Base-by-base conservation (phyloP, 2,113 vertebrate genomes). In the Pontoporia blainvillei region DNA sequence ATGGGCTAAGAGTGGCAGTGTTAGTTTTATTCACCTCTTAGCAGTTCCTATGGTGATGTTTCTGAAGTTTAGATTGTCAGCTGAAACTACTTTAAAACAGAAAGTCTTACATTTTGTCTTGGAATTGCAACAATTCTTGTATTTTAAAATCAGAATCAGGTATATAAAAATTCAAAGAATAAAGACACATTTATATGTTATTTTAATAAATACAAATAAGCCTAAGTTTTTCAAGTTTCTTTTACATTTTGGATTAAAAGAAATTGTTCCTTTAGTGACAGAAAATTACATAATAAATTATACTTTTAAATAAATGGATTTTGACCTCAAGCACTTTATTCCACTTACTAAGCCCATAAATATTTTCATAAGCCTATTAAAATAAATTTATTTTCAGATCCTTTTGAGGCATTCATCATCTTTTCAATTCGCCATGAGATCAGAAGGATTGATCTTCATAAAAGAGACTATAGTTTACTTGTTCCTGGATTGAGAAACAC, bases 371-470 rank as follows among this genome's bases (percentile, higher is more conserved):
- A 90, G 6, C 18, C 17, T 96, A 25, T 95, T 81, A 90, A 94
- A 89, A 87, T 81, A 46, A 72, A 93, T 98, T 54, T 84, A 36
- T 86, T 98, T 97, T 96, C 98, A 99, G 99, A 99, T 99, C 99
- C 99, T 52, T 99, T 99, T 98, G 99, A 99, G 97, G 99, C 99
- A 96, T 99, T 99, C 97, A 99, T 99, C 97, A 99, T 99, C 98
- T 99, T 99, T 98, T 99, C 99, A 44, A 99, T 99, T 98, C 99
- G 99, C 13, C 99, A 99, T 23, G 99, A 99, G 98, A 99, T 99
- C 98, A 99, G 99, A 98, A 99, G 99, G 89, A 99, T 99, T 98
- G 99, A 99, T 98, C 99, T 99, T 98, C 99, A 99, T 98, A 99
- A 99, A 98, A 99, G 99, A 79, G 99, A 99, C 98, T 99, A 99